phyloP scores from a whole-genome alignment of 2,797 vertebrate genomes.

The Enteromius trimaculatus region DNA sequence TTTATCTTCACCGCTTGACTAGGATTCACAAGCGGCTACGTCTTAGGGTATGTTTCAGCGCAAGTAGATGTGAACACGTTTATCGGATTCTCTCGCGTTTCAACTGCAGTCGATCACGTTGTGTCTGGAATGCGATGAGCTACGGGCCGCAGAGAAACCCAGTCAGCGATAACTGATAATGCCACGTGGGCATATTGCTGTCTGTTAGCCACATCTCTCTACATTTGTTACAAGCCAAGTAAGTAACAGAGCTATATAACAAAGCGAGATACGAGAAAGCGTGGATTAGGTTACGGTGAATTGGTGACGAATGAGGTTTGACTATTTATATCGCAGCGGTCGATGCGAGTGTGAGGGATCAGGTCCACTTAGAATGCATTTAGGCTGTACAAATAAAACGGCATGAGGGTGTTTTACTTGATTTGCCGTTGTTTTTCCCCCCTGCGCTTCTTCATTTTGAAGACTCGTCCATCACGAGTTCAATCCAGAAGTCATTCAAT shows the following conservation, averaged over 20 bases:
- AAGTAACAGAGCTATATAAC: constrained; percentile 35
- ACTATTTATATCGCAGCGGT: constrained; percentile 40
- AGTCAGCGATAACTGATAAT: constrained; percentile 45
- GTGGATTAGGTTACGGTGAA: constrained; percentile 20
- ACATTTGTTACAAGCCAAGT: constrained; percentile 44
- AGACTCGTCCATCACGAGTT: constrained; percentile 45
- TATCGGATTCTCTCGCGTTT: constrained; percentile 35
- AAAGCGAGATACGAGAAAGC: constrained; percentile 25
- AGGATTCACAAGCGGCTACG: constrained; percentile 11
- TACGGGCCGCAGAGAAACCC: constrained; percentile 23
- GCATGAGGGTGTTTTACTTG: not conserved
- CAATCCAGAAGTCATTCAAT: constrained; percentile 52
- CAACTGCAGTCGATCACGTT: constrained; percentile 26
- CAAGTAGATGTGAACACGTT: constrained; percentile 25
- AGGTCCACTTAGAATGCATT: not conserved
- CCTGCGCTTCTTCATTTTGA: constrained; percentile 2
- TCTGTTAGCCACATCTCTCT: constrained; percentile 36
- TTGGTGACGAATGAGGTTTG: constrained; percentile 9
- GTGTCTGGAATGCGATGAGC: constrained; percentile 39
- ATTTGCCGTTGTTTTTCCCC: not conserved
- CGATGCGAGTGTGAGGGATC: constrained; percentile 17
- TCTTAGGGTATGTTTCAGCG: constrained; percentile 30
- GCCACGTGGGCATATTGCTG: constrained; percentile 42
- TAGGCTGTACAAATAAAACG: constrained; percentile 22
- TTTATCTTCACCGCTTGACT: constrained; percentile 30